These are phyloP conservation scores for Salvelinus sp. DNA, from an alignment of 2,113 vertebrate species.

Conservation along the genomic window DNA sequence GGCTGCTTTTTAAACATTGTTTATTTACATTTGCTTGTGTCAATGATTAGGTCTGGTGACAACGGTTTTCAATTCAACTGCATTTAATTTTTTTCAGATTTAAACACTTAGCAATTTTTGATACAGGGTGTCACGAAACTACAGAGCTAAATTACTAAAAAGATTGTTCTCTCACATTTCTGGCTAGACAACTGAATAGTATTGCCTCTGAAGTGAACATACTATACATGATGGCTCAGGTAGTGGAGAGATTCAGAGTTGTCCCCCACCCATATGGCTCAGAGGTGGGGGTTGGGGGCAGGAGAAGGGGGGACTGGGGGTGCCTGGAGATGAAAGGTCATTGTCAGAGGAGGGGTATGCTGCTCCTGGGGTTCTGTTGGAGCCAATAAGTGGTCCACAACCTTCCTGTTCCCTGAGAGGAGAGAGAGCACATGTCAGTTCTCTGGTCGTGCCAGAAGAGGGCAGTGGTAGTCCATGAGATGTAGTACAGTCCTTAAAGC, in stretches of 20 bases:
- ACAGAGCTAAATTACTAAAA: no score
- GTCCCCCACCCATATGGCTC: not conserved
- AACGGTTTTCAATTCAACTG: no score
- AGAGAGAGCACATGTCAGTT: not conserved
- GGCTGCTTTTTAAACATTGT: no score
- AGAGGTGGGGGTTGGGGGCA: conserved; percentile 24
- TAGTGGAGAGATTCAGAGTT: not conserved
- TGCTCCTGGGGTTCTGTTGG: conserved; percentile 14
- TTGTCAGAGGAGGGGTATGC: conserved; percentile 53
- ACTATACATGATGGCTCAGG: not conserved
- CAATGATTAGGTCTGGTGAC: no score
- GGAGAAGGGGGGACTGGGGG: conserved; percentile 19
- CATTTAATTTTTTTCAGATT: no score
- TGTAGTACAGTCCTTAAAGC: no score
- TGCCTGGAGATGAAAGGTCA: conserved; percentile 49
- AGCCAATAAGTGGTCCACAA: not conserved
- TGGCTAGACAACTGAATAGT: no score
- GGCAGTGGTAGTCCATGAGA: not conserved
- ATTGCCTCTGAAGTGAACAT: conserved; percentile 10
- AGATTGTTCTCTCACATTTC: no score
- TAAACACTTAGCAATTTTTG: no score
- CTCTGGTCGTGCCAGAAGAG: conserved; percentile 22
- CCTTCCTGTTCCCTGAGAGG: conserved; percentile 18
- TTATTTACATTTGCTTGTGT: no score
- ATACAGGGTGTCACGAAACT: no score